These are phyloP conservation scores for Grammomys dolichurus DNA, from an alignment of 2,113 vertebrate species.

Conservation along the genomic window DNA sequence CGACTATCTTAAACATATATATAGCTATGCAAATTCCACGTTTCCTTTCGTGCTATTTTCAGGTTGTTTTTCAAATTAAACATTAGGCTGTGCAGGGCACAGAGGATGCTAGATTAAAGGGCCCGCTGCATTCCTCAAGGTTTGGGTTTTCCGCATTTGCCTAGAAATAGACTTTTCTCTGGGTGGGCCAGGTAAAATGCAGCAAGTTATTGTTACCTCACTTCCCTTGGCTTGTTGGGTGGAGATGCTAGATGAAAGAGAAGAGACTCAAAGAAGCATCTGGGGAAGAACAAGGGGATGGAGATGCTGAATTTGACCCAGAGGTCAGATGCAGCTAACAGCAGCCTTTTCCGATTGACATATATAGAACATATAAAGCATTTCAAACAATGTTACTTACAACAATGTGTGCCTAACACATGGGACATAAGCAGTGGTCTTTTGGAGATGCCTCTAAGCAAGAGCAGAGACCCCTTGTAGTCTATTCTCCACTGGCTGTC, in stretches of 20 bases:
- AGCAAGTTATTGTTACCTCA: slow-evolving; percentile 79
- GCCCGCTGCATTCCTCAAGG: slow-evolving; percentile 73
- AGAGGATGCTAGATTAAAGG: slow-evolving; percentile 87
- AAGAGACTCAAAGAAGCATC: slow-evolving; percentile 30
- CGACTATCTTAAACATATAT: slow-evolving; percentile 85
- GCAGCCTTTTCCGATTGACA: neutral
- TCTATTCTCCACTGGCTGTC: neutral
- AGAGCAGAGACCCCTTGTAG: neutral
- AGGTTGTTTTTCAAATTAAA: slow-evolving; percentile 86
- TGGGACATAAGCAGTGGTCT: neutral
- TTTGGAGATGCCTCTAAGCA: neutral
- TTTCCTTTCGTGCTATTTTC: slow-evolving; percentile 89
- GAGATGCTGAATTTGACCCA: neutral
- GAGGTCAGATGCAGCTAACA: slow-evolving; percentile 49
- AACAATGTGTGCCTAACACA: neutral
- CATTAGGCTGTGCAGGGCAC: slow-evolving; percentile 83
- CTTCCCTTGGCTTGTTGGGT: slow-evolving; percentile 78
- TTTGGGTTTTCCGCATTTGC: slow-evolving; percentile 82
- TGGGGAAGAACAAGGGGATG: slow-evolving; percentile 29
- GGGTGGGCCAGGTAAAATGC: slow-evolving; percentile 88
- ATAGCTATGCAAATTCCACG: slow-evolving; percentile 87
- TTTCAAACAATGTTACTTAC: neutral
- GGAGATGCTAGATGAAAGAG: slow-evolving; percentile 79
- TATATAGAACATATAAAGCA: slow-evolving; percentile 59
- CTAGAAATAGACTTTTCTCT: slow-evolving; percentile 87